A percentile compares a stretch with the other conserved stretches of the same genome.
These are phyloP conservation scores for Botrylloides violaceus DNA, from an alignment of 23 tunicate species.

Conservation along the genomic window DNA sequence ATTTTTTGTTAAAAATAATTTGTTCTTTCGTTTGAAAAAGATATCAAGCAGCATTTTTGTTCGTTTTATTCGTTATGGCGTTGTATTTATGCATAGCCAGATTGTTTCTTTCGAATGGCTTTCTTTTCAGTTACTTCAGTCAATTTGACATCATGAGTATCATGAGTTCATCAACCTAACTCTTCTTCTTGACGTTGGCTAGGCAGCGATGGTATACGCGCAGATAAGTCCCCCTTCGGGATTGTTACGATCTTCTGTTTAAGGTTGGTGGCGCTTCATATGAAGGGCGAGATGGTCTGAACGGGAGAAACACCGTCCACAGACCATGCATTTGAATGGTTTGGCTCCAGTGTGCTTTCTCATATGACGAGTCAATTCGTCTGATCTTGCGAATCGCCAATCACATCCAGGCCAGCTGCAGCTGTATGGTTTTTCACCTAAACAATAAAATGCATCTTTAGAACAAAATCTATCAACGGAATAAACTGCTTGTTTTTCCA, in stretches of 20 bases:
- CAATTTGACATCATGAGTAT: slow-evolving; percentile 18
- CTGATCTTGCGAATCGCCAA: slow-evolving; percentile 95
- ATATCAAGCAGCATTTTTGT: neutral
- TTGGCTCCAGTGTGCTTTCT: slow-evolving; percentile 99
- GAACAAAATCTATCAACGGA: neutral
- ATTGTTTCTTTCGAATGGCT: slow-evolving; percentile 6
- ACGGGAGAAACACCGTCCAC: slow-evolving; percentile 89
- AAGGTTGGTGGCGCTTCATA: slow-evolving; percentile 92
- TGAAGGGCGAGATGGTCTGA: slow-evolving; percentile 94
- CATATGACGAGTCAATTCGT: slow-evolving; percentile 95
- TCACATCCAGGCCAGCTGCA: slow-evolving; percentile 97
- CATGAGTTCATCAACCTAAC: neutral
- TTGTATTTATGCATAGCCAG: neutral
- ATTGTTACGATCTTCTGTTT: slow-evolving; percentile 1
- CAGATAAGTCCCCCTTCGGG: neutral
- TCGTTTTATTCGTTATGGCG: neutral
- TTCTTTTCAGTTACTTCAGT: slow-evolving; percentile 19
- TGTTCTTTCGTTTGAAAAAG: neutral
- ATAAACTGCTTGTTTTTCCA: too few species aligned
- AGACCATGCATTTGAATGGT: slow-evolving; percentile 95
- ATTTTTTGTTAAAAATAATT: too few species aligned
- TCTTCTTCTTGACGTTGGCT: neutral
- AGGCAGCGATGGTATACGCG: too few species aligned
- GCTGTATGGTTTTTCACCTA: slow-evolving; percentile 95
- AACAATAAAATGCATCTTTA: slow-evolving; percentile 11